These are phyloP conservation scores for Crocidura indochinensis DNA, from an alignment of 2,797 vertebrate species.

Conservation along the genomic window DNA sequence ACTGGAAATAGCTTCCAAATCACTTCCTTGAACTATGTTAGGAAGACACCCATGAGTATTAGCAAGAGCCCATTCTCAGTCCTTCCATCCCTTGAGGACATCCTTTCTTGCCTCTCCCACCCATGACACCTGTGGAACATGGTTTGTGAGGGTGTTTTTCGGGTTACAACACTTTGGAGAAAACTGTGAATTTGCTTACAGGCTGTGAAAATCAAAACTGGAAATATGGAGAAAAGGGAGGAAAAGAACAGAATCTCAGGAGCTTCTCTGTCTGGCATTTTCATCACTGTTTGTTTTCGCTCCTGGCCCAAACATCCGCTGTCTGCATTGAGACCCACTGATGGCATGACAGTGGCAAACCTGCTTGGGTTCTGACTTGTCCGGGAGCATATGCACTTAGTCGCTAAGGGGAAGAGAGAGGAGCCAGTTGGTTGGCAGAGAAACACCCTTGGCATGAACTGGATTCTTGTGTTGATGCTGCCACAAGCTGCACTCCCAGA, in stretches of 20 bases:
- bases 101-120: not conserved
- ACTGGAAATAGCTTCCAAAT: slow-evolving; percentile 16
- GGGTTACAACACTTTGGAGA: slow-evolving; percentile 66
- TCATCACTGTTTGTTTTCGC: slow-evolving; percentile 82
- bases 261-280: slow-evolving; percentile 83
- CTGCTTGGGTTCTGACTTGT: slow-evolving; percentile 87
- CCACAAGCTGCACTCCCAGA: slow-evolving; percentile 92
- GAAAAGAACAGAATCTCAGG: slow-evolving; percentile 50
- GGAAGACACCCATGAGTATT: not conserved
- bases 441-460: slow-evolving; percentile 91
- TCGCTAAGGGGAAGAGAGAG: slow-evolving; percentile 81
- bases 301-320: slow-evolving; percentile 84
- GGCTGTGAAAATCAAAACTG: slow-evolving; percentile 85
- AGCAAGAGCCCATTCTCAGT: not conserved
- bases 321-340: slow-evolving; percentile 80
- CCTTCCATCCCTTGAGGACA: slow-evolving; percentile 58
- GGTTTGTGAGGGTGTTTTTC: slow-evolving; percentile 65
- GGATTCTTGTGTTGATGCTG: slow-evolving; percentile 89
- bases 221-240: not conserved
- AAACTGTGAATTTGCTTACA: slow-evolving; percentile 76
- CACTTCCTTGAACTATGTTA: slow-evolving; percentile 55
- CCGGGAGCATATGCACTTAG: slow-evolving; percentile 89
- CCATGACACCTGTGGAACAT: slow-evolving; percentile 61
- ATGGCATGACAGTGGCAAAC: slow-evolving; percentile 83
- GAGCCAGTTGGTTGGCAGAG: slow-evolving; percentile 91